Evolutionary conservation across 2,797 vertebrate genomes (phyloP).

Genomic region (Cynopterus sphinx): DNA sequence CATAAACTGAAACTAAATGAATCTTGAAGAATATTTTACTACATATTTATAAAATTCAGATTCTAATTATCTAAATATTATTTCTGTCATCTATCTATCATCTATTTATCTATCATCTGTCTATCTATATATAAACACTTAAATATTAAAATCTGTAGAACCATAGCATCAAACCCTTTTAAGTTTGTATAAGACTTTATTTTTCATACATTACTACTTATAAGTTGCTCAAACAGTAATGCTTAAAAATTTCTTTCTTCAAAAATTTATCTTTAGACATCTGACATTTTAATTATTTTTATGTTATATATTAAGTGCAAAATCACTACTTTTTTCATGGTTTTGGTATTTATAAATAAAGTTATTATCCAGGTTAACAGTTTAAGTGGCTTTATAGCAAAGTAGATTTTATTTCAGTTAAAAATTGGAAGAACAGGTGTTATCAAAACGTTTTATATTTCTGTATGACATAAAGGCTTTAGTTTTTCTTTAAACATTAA

Average conservation of each 20-base stretch:
- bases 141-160: background rate
- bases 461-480: constrained; percentile 65
- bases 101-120: background rate
- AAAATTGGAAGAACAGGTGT: constrained; percentile 72
- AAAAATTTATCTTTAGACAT: background rate
- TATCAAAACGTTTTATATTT: constrained; percentile 75
- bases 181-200: background rate
- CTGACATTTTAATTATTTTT: constrained; percentile 34
- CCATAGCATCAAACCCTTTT: background rate
- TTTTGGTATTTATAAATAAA: constrained; percentile 47
- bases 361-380: constrained; percentile 48
- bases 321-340: background rate
- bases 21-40: background rate
- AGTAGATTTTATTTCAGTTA: constrained; percentile 77
- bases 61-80: background rate
- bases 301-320: background rate
- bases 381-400: constrained; percentile 66
- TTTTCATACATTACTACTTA: background rate
- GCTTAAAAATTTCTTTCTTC: background rate
- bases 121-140: background rate
- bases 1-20: background rate
- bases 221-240: background rate
- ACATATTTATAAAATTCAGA: background rate
- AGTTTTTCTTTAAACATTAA: constrained; percentile 68
- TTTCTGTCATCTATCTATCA: no score